Base-by-base conservation (phyloP, 2,113 vertebrate species). In the Aythya baeri region DNA sequence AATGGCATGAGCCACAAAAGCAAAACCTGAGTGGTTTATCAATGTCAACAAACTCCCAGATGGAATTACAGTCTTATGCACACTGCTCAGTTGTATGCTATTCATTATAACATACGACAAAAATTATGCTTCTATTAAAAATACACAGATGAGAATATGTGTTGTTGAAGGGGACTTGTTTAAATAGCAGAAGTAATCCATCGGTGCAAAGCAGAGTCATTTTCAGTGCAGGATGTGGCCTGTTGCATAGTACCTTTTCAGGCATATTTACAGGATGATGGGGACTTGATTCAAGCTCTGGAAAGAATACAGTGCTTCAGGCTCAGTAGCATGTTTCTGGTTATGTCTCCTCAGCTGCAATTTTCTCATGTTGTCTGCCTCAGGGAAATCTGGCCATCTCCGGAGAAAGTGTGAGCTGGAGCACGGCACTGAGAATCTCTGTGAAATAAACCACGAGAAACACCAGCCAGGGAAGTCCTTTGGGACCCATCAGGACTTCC, bases 31-130 rank as follows among this genome's bases (percentile, higher is more conserved):
- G 95, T n/a, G 91, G 92, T 96, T 98, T 98, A 77, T 98, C 97
- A 97, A 95, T 95, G 97, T 98, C 97, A 95, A 29, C 91, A 96
- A 88, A 75, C 86, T 78, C 94, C 86, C 93, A 68, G 95, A 83
- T 96, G 96, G 96, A 98, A 97, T 97, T 91, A 88, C 94, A 97
- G 89, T 89, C 93, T 95, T 90, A 49, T 38, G 95, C 4, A 54
- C 54, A 86, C 46, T 68, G 41, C 92, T 97, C 95, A 84, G 94
- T 85, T 96, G 83, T 86, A 91, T 97, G 97, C 92, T 98, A 97
- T 96, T 97, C 96, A 97, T 97, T 97, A 97, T 86, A 95, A 86
- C 94, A 96, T 95, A 96, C 93, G 96, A 91, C 76, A 97, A 96
- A 98, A 95, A 89, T 54, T 93, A 96, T 83, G 17, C 74, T 71